Evolutionary conservation across 2,113 vertebrate species (phyloP).

Genomic region (Ctenodactylus gundi): DNA sequence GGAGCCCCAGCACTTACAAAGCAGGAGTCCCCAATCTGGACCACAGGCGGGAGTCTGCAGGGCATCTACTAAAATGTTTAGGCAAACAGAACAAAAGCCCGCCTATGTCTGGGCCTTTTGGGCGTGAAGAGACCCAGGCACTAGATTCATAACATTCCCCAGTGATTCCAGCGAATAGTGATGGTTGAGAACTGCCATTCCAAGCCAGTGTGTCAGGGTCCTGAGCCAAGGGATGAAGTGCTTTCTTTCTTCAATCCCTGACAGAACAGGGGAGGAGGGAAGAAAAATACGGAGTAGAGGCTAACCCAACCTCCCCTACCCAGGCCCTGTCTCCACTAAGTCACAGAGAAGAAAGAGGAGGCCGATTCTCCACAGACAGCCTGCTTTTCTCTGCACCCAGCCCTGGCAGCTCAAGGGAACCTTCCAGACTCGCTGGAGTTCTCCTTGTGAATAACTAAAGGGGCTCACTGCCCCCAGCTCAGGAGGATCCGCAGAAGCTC

Average conservation of each 20-base stretch:
- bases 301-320: too few relatives aligned
- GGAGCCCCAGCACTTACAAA: background rate
- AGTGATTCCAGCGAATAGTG: background rate
- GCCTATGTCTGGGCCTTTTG: background rate
- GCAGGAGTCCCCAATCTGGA: background rate
- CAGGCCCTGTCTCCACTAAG: background rate
- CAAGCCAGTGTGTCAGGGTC: background rate
- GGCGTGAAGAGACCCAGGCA: background rate
- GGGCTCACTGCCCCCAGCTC: background rate
- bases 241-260: background rate
- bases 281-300: background rate
- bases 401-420: background rate
- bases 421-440: background rate
- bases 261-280: background rate
- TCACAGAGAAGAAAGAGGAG: background rate
- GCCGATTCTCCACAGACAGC: background rate
- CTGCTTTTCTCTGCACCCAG: too few relatives aligned
- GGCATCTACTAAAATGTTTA: slow-evolving; percentile 20
- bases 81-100: background rate
- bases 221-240: background rate
- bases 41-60: background rate
- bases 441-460: background rate
- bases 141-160: background rate
- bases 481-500: background rate
- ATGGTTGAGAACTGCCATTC: background rate